Evolutionary conservation across 2,888 invertebrate genomes (phyloP).

Genomic region (Notocelia uddmanniana): DNA sequence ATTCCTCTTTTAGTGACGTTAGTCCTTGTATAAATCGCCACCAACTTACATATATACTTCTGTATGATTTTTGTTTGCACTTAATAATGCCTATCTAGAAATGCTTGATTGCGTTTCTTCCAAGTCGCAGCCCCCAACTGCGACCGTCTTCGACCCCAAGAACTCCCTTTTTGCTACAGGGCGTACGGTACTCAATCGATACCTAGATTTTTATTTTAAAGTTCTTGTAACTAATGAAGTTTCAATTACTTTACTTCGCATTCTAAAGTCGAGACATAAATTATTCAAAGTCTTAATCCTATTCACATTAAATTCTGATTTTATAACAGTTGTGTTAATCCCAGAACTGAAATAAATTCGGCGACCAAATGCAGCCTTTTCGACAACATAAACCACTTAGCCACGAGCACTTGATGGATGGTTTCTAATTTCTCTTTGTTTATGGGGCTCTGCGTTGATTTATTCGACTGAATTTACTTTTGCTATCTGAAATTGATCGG

Average conservation of each 20-base stretch:
- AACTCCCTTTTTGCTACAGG: too few species aligned
- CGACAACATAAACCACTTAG: constrained; percentile 13
- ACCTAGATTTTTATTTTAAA: too few species aligned
- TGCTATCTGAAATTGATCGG: background rate
- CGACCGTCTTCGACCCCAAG: too few species aligned
- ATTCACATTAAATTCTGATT: background rate
- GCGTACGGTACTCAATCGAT: too few species aligned
- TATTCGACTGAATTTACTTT: background rate
- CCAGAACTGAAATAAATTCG: background rate
- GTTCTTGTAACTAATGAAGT: too few species aligned
- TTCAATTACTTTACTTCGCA: background rate
- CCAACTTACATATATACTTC: too few species aligned
- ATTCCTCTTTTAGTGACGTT: too few species aligned
- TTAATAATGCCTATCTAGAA: too few species aligned
- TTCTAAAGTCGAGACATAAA: background rate
- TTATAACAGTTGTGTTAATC: background rate
- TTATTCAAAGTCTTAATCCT: background rate
- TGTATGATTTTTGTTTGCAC: too few species aligned
- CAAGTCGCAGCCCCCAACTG: too few species aligned
- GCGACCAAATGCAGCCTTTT: background rate
- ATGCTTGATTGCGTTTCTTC: too few species aligned
- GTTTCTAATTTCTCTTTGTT: constrained; percentile 11
- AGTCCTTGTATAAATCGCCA: too few species aligned
- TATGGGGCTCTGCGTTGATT: background rate
- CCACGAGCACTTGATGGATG: background rate